Percentiles rank a stretch among this genome's conserved stretches.
These are phyloP conservation scores for Hermatobates lingyangjiaoensis DNA, from an alignment of 1,140 invertebrate species.

Conservation along the genomic window DNA sequence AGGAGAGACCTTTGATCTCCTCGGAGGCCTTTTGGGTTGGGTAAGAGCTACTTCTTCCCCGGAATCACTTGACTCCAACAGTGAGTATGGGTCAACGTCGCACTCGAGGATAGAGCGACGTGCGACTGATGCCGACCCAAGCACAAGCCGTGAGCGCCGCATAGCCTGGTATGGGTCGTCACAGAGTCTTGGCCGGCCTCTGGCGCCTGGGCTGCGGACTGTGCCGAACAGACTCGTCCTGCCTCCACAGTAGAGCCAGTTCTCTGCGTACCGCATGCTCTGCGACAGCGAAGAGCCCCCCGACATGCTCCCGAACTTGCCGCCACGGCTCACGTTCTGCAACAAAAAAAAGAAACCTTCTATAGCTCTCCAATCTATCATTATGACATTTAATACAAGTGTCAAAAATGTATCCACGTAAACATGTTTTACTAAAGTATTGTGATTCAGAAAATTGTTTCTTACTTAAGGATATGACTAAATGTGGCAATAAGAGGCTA, in stretches of 20 bases:
- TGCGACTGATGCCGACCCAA: slow-evolving; percentile 5
- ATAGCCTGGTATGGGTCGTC: slow-evolving; percentile 2
- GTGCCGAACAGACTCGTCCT: slow-evolving; percentile 28
- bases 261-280: slow-evolving; percentile 65
- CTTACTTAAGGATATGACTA: no score
- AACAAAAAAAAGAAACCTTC: slow-evolving; percentile 5
- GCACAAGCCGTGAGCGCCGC: not conserved
- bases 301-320: slow-evolving; percentile 23
- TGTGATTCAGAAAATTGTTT: no score
- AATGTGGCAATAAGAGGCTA: no score
- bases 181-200: not conserved
- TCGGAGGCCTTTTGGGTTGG: slow-evolving; percentile 11
- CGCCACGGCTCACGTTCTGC: slow-evolving; percentile 9
- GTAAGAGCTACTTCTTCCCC: not conserved
- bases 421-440: no score
- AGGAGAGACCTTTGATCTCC: slow-evolving; percentile 5
- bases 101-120: slow-evolving; percentile 53
- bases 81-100: slow-evolving; percentile 65
- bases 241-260: slow-evolving; percentile 54
- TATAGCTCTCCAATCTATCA: no score
- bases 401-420: no score
- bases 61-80: slow-evolving; percentile 29
- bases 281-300: slow-evolving; percentile 40
- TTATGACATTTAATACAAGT: no score
- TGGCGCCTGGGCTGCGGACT: slow-evolving; percentile 1